These are phyloP conservation scores for Bubo scandiacus DNA, from an alignment of 2,113 vertebrate species.

Conservation along the genomic window DNA sequence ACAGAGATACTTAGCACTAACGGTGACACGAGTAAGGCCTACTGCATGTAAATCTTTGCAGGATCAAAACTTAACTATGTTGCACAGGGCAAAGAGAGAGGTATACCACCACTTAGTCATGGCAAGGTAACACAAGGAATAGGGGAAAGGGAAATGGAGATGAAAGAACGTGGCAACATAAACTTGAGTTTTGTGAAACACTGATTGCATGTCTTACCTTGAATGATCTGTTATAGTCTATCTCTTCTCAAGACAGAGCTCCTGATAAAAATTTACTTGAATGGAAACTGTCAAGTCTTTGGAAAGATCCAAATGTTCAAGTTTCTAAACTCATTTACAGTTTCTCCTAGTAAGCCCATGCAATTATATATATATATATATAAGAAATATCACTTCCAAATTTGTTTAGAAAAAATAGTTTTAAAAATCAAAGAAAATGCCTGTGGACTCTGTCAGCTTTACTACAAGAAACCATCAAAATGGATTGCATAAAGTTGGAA, in stretches of 20 bases:
- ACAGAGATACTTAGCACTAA: background rate
- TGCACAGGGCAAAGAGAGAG: background rate
- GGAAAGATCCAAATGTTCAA: conserved; percentile 20
- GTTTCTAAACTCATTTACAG: background rate
- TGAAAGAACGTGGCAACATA: conserved; percentile 24
- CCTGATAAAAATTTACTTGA: conserved; percentile 73
- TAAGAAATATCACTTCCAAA: background rate
- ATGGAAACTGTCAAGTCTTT: conserved; percentile 65
- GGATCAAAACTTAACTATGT: background rate
- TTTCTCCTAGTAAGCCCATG: background rate
- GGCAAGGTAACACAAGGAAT: conserved; percentile 64
- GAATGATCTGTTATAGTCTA: conserved; percentile 60
- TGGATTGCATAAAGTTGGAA: background rate
- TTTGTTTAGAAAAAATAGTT: background rate
- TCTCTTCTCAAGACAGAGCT: conserved; percentile 72
- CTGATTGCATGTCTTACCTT: conserved; percentile 72
- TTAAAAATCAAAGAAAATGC: background rate
- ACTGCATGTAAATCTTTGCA: background rate
- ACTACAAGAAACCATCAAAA: background rate
- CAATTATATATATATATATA: background rate
- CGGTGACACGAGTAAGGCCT: background rate
- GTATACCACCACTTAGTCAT: background rate
- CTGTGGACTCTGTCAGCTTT: background rate
- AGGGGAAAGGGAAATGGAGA: background rate
- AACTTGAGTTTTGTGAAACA: conserved; percentile 29